A percentile compares a stretch with the other conserved stretches of the same genome.
phyloP scores from a whole-genome alignment of 2,888 invertebrate species.

The Drosophila mimica region DNA sequence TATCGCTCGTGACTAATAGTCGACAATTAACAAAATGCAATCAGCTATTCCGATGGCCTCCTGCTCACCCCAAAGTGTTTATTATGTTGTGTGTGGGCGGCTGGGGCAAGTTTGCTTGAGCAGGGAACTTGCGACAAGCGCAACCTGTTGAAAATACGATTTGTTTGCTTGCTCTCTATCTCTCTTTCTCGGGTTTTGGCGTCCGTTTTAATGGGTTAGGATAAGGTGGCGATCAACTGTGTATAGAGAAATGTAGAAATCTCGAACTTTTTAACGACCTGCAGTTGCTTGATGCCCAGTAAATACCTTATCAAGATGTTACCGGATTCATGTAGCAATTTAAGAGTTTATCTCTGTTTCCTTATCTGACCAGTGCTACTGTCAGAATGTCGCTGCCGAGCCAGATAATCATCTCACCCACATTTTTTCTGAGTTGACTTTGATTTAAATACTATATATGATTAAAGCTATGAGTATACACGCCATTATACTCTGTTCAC shows the following conservation, averaged over 20 bases:
- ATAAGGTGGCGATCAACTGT: conserved; percentile 37
- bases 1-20: conserved; percentile 43
- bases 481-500: conserved; percentile 2
- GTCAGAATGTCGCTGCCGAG: conserved; percentile 27
- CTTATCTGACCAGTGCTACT: conserved; percentile 50
- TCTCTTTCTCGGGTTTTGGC: conserved; percentile 1
- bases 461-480: neutral
- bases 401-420: conserved; percentile 41
- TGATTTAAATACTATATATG: conserved; percentile 33
- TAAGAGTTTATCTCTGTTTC: conserved; percentile 45
- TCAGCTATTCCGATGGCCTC: conserved; percentile 33
- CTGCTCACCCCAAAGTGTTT: conserved; percentile 10
- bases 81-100: conserved; percentile 12
- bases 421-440: conserved; percentile 30
- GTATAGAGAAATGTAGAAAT: conserved; percentile 6
- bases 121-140: conserved; percentile 46
- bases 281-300: conserved; percentile 13
- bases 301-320: conserved; percentile 37
- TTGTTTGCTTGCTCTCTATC: conserved; percentile 36
- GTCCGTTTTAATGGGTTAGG: conserved; percentile 7
- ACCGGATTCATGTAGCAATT: conserved; percentile 16
- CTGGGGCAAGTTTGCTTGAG: conserved; percentile 32
- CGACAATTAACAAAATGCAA: conserved; percentile 37
- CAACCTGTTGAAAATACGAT: conserved; percentile 45
- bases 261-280: conserved; percentile 43